These are phyloP conservation scores for Pyrocephalus nanus DNA, from an alignment of 2,797 vertebrate genomes.

Conservation along the genomic window DNA sequence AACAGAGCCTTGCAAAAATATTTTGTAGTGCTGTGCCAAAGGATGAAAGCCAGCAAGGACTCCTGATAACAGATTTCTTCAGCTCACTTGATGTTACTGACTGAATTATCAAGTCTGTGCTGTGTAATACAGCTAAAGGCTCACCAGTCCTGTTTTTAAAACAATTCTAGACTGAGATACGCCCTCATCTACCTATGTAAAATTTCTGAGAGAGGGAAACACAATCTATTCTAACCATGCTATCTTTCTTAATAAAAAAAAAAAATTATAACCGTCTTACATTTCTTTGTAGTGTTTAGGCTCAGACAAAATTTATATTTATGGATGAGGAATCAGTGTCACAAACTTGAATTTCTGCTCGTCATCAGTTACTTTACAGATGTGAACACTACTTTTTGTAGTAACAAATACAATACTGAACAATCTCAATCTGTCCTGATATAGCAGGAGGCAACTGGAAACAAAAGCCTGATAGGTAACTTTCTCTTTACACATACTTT, in stretches of 20 bases:
- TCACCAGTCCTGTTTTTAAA: background rate
- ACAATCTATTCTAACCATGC: background rate
- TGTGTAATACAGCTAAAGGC: background rate
- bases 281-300: background rate
- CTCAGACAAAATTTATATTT: background rate
- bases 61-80: background rate
- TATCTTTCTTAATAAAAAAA: background rate
- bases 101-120: background rate
- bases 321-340: background rate
- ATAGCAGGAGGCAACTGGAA: background rate
- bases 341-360: background rate
- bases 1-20: background rate
- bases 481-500: background rate
- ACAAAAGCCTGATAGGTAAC: background rate
- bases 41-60: background rate
- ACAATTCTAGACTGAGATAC: background rate
- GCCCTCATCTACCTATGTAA: background rate
- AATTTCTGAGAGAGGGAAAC: background rate
- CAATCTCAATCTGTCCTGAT: background rate
- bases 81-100: background rate
- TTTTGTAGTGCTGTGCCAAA: background rate
- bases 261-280: background rate
- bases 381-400: background rate
- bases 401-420: background rate
- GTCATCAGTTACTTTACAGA: background rate